Conservation (phyloP, 2,797 vertebrate species). For the Sebastes minor region DNA sequence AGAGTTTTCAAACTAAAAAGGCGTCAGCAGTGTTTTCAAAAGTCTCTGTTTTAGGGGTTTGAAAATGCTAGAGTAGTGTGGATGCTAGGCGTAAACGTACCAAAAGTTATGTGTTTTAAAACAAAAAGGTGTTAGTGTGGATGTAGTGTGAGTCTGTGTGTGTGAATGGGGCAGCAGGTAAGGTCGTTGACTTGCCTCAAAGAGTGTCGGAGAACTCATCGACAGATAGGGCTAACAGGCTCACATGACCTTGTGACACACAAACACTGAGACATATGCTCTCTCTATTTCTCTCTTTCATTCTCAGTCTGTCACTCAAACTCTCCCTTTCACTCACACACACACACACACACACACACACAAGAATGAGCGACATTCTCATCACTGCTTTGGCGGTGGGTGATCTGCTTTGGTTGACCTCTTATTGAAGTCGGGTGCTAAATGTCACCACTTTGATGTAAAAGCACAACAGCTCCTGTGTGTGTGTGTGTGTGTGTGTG, state of each 20-base stretch:
- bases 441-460: conserved; percentile 75
- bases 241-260: conserved; percentile 49
- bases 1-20: neutral
- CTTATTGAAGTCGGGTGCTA: conserved; percentile 59
- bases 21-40: neutral
- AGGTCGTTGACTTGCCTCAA: conserved; percentile 14
- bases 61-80: neutral
- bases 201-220: conserved; percentile 2
- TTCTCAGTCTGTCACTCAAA: neutral
- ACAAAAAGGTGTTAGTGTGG: neutral
- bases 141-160: neutral
- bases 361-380: conserved; percentile 43
- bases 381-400: conserved; percentile 53
- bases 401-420: conserved; percentile 66
- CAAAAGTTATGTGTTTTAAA: neutral
- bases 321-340: neutral
- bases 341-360: neutral
- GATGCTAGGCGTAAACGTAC: neutral
- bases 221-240: conserved; percentile 19
- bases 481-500: conserved; percentile 3
- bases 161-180: conserved; percentile 25
- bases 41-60: too few species aligned
- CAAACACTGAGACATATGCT: conserved; percentile 45
- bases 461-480: conserved; percentile 37
- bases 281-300: conserved; percentile 14